These are phyloP conservation scores for Hirtodrosophila confusa DNA, from an alignment of 2,888 invertebrate genomes.

Conservation along the genomic window DNA sequence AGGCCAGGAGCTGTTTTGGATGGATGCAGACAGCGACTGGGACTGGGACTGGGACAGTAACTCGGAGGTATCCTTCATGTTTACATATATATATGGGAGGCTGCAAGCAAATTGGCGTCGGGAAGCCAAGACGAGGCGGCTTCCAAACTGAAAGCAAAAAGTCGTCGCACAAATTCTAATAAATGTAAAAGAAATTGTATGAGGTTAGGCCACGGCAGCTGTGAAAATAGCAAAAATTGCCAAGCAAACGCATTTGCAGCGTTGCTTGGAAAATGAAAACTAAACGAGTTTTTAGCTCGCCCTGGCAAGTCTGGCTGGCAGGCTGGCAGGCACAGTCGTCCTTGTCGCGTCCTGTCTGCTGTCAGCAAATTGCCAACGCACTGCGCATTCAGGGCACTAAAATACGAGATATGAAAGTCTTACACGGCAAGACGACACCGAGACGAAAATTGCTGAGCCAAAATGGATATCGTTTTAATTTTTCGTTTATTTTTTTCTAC, in stretches of 20 bases:
- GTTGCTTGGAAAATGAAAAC: conserved; percentile 68
- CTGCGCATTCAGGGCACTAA: conserved; percentile 49
- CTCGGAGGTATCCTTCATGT: conserved; percentile 28
- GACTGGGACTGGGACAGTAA: neutral
- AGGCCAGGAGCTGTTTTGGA: conserved; percentile 20
- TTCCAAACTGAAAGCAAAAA: conserved; percentile 34
- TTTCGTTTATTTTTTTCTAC: conserved; percentile 9
- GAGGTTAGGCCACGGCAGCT: conserved; percentile 73
- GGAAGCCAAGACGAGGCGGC: conserved; percentile 41
- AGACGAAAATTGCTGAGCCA: conserved; percentile 69
- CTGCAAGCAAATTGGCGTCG: conserved; percentile 51
- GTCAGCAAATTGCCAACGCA: conserved; percentile 76
- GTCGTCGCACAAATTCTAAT: conserved; percentile 70
- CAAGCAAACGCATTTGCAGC: conserved; percentile 68
- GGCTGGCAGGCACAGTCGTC: conserved; percentile 16
- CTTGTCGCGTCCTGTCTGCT: conserved; percentile 46
- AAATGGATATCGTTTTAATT: conserved; percentile 77
- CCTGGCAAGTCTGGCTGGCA: conserved; percentile 21
- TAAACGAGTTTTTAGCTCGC: conserved; percentile 70
- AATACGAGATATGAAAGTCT: conserved; percentile 43
- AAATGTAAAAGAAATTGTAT: conserved; percentile 77
- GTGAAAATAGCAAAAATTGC: conserved; percentile 71
- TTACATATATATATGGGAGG: conserved; percentile 54
- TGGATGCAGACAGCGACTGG: conserved; percentile 41
- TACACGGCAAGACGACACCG: conserved; percentile 27